phyloP scores from a whole-genome alignment of 2,797 vertebrate genomes.

The Lutjanus campechanus region DNA sequence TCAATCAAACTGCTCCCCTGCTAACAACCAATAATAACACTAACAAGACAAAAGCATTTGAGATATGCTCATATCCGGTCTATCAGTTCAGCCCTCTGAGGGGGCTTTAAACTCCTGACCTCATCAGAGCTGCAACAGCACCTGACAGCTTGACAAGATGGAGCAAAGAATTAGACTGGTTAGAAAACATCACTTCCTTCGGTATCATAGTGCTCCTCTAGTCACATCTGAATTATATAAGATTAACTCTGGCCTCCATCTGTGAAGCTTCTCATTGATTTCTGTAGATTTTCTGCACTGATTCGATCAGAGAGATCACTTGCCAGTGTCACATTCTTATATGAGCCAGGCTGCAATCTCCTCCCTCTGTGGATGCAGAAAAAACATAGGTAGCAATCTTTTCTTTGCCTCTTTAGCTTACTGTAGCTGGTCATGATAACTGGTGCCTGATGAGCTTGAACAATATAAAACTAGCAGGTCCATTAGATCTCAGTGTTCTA shows the following conservation, averaged over 20 bases:
- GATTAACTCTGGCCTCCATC: background rate
- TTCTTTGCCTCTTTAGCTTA: no score
- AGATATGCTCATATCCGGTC: constrained; percentile 58
- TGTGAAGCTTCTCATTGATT: background rate
- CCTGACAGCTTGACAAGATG: constrained; percentile 59
- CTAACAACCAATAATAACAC: constrained; percentile 39
- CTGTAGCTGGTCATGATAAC: background rate
- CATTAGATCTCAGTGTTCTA: background rate
- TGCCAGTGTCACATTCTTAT: background rate
- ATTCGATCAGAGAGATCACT: no score
- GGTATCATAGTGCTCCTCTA: background rate
- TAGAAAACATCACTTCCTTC: constrained; percentile 30
- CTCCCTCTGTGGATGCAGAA: background rate
- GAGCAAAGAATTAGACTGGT: constrained; percentile 10
- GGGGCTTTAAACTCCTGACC: constrained; percentile 59
- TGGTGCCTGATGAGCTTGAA: background rate
- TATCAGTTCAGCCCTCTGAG: constrained; percentile 41
- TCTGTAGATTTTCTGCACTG: background rate
- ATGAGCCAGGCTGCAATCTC: background rate
- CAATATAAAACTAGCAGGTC: background rate
- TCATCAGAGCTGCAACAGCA: constrained; percentile 47
- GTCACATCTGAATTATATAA: background rate
- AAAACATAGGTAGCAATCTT: no score
- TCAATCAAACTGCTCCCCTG: constrained; percentile 26
- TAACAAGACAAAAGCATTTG: constrained; percentile 33